phyloP scores from a whole-genome alignment of 2,797 vertebrate genomes.

The Peromyscus attwateri region DNA sequence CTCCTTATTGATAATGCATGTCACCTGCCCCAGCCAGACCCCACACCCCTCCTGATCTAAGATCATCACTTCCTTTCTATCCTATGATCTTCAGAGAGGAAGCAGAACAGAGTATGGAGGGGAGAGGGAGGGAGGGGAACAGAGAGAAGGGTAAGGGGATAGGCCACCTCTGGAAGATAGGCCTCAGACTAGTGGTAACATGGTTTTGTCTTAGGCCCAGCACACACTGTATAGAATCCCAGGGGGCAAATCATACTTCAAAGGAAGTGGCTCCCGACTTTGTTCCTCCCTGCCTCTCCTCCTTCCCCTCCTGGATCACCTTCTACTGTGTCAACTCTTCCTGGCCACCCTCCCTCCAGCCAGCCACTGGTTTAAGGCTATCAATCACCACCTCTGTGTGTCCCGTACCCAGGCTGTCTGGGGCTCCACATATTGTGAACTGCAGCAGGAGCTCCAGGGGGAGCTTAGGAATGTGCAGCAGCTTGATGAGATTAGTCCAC shows the following conservation, averaged over 20 bases:
- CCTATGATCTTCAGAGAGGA: neutral
- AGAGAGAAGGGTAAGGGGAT: neutral
- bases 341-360: neutral
- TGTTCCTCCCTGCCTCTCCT: neutral
- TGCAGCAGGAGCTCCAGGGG: neutral
- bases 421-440: neutral
- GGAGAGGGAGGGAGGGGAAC: too few species aligned
- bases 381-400: neutral
- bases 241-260: neutral
- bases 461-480: neutral
- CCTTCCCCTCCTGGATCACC: neutral
- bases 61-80: neutral
- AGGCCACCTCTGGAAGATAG: neutral
- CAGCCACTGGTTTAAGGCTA: neutral
- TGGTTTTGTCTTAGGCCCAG: neutral
- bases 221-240: neutral
- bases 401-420: neutral
- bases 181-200: neutral
- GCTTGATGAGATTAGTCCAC: neutral
- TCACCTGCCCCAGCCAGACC: neutral
- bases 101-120: neutral
- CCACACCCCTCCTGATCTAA: neutral
- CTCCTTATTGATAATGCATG: neutral
- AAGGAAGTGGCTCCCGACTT: neutral
- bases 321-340: neutral